A percentile compares a stretch with the other conserved stretches of the same genome.
These are phyloP conservation scores for Lutjanus erythropterus DNA, from an alignment of 2,113 vertebrate species.

Conservation along the genomic window DNA sequence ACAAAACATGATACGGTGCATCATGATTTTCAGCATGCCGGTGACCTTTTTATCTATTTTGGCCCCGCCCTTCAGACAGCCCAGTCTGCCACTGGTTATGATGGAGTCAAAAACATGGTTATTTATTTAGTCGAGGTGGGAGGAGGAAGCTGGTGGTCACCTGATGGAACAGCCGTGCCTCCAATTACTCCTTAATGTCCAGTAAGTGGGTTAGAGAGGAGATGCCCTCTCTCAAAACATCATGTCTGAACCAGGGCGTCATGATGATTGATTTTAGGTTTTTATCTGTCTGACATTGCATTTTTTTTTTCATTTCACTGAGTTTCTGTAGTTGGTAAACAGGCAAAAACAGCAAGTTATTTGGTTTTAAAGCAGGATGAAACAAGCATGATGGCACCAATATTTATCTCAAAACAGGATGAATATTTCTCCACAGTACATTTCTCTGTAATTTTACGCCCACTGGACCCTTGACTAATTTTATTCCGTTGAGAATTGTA, in stretches of 20 bases:
- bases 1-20: no score
- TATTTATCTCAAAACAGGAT: background rate
- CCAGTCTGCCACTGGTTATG: no score
- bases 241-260: background rate
- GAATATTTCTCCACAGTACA: background rate
- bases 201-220: slow-evolving; percentile 53
- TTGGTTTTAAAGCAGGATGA: background rate
- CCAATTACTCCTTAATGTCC: slow-evolving; percentile 60
- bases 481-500: slow-evolving; percentile 2
- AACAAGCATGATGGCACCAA: background rate
- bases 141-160: slow-evolving; percentile 51
- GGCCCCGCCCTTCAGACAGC: no score
- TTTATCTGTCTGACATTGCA: background rate
- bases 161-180: slow-evolving; percentile 65
- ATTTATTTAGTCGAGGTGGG: background rate
- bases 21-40: no score
- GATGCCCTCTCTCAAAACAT: background rate
- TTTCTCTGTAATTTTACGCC: slow-evolving; percentile 24
- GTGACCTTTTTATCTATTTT: no score
- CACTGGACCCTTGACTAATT: slow-evolving; percentile 18
- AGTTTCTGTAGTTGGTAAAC: background rate
- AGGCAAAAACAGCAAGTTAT: background rate
- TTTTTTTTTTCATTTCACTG: background rate
- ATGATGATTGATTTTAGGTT: background rate
- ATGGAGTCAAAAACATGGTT: background rate